Base-by-base conservation (phyloP, 2,888 invertebrate genomes). In the Chymomyza amoena region DNA sequence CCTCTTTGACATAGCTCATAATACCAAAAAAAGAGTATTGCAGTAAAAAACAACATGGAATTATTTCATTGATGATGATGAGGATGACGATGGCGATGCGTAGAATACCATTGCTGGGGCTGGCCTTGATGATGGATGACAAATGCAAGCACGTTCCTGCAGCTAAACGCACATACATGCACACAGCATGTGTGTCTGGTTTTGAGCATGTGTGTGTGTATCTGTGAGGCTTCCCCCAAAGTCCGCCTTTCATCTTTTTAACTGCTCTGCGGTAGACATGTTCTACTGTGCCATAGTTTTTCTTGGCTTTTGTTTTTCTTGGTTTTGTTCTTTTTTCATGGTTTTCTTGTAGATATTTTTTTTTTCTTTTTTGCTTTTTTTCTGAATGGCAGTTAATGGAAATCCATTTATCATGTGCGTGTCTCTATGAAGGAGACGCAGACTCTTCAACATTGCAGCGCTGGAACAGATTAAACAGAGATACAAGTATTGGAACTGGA, bases 331-430 rank as follows among this genome's bases (percentile, higher is more conserved):
- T 63, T 72, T 69, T 69, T 57, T 25, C 57, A 10, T 28, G 18
- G 18, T 73, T 67, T 60, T 61, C 50, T 67, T 70, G 20, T 64
- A 56, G n/a, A n/a, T n/a, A n/a, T n/a, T n/a, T n/a, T 63, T 66
- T 67, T 64, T 52, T 51, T 51, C 60, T 66, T 61, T 62, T 65
- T 72, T 28, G 68, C 36, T 69, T 64, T 51, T 61, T 57, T 79
- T 73, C 75, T 74, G 73, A 77, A 78, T 83, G 81, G 73, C 79
- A 87, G 80, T 85, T 89, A 89, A 89, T 89, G 89, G 86, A 84
- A 85, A 84, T 81, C 86, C 88, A 89, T 89, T 89, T 86, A 89
- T 89, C 87, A 89, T 83, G 78, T 80, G 82, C 87, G 79, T 82
- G 86, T 76, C 74, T 62, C 52, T 32, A 67, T 63, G 56, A 59